phyloP scores from a whole-genome alignment of 2,113 vertebrate species.

The Butastur rufipennis region DNA sequence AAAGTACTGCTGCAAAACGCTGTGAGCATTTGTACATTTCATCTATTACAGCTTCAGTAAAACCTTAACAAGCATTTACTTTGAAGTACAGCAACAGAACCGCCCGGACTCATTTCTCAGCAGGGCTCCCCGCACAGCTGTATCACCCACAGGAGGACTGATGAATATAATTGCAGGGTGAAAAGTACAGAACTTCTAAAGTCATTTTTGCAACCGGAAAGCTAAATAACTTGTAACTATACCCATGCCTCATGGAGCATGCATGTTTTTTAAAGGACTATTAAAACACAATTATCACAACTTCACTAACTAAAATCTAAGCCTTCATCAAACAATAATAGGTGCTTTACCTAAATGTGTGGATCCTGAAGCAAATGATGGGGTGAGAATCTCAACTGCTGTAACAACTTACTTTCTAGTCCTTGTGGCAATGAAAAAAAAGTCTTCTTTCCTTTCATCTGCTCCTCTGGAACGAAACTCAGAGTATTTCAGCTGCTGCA shows the following conservation, averaged over 20 bases:
- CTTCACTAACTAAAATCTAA: neutral
- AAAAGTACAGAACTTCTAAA: neutral
- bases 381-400: neutral
- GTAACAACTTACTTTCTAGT: neutral
- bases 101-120: neutral
- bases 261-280: neutral
- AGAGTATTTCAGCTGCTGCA: neutral
- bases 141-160: neutral
- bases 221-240: neutral
- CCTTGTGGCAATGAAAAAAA: neutral
- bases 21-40: neutral
- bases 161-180: neutral
- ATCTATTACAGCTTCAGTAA: neutral
- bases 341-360: neutral
- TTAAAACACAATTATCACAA: neutral
- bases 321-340: neutral
- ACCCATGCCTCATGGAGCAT: fast-evolving
- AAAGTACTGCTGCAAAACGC: neutral
- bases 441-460: neutral
- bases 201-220: neutral
- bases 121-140: neutral
- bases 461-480: neutral
- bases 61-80: neutral
- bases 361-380: neutral
- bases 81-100: neutral